These are phyloP conservation scores for Caradrina kadenii DNA, from an alignment of 2,888 invertebrate species.

Conservation along the genomic window DNA sequence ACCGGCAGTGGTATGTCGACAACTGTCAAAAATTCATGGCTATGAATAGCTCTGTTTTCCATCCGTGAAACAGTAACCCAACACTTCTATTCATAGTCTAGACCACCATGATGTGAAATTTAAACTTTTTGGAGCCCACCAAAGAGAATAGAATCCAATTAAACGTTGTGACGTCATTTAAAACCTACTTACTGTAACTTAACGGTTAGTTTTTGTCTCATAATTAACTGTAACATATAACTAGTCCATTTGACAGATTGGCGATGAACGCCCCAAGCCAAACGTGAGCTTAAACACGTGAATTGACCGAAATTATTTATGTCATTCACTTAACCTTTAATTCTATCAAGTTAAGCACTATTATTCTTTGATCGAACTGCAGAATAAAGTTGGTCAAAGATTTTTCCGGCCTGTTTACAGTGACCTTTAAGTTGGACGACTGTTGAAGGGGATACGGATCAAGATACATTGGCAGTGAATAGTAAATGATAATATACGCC, in stretches of 20 bases:
- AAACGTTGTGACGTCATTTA: conserved; percentile 35
- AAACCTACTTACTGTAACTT: conserved; percentile 30
- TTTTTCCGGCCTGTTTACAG: conserved; percentile 26
- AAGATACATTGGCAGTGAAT: conserved; percentile 54
- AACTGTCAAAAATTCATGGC: conserved; percentile 39
- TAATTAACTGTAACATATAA: conserved; percentile 45
- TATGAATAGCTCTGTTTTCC: conserved; percentile 46
- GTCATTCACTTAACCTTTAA: conserved; percentile 8
- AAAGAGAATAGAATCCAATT: conserved; percentile 39
- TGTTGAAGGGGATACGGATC: conserved; percentile 43
- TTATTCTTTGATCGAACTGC: conserved; percentile 3
- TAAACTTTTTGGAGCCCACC: conserved; percentile 23
- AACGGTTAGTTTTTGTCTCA: conserved; percentile 32
- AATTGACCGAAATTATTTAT: conserved; percentile 8
- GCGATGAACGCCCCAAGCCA: conserved; percentile 67
- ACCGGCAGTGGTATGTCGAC: conserved; percentile 33
- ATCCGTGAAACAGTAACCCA: conserved; percentile 36
- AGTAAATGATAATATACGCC: conserved; percentile 70
- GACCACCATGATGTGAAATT: conserved; percentile 47
- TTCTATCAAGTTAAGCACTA: accelerated
- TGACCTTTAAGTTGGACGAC: conserved; percentile 45
- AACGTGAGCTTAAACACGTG: conserved; percentile 62
- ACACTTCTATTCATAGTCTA: conserved; percentile 46
- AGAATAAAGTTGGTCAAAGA: conserved; percentile 7
- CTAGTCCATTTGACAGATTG: conserved; percentile 74